These are phyloP conservation scores for Aphelinus atriplicis DNA, from an alignment of 1,140 invertebrate genomes.

Conservation along the genomic window DNA sequence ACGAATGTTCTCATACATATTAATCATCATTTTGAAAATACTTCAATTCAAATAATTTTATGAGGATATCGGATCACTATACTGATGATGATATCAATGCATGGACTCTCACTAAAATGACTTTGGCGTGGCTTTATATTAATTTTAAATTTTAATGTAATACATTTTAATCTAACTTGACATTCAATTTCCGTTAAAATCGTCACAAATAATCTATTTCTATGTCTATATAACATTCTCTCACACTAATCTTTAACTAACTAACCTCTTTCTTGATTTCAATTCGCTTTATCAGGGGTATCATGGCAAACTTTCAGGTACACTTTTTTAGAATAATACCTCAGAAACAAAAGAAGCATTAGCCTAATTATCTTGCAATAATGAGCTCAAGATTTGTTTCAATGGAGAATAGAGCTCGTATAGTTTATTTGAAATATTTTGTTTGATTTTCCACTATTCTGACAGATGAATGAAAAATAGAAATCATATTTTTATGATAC, in stretches of 20 bases:
- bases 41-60: no score
- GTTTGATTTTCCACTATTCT: no score
- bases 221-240: background rate
- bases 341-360: no score
- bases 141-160: no score
- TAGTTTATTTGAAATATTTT: no score
- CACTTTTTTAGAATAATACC: constrained; percentile 30
- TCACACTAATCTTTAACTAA: constrained; percentile 39
- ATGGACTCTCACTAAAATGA: constrained; percentile 4
- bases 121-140: background rate
- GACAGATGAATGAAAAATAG: no score
- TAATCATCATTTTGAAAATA: no score
- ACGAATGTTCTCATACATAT: no score
- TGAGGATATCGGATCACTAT: background rate
- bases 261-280: constrained; percentile 21
- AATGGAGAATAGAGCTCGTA: no score
- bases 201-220: background rate
- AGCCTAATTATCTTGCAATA: constrained; percentile 23
- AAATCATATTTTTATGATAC: no score
- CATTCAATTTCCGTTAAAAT: background rate
- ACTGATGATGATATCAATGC: background rate
- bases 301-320: constrained; percentile 66
- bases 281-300: constrained; percentile 55
- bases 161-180: background rate
- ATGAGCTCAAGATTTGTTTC: no score